Conservation (phyloP, 2,113 vertebrate genomes). For the Oncorhynchus keta region DNA sequence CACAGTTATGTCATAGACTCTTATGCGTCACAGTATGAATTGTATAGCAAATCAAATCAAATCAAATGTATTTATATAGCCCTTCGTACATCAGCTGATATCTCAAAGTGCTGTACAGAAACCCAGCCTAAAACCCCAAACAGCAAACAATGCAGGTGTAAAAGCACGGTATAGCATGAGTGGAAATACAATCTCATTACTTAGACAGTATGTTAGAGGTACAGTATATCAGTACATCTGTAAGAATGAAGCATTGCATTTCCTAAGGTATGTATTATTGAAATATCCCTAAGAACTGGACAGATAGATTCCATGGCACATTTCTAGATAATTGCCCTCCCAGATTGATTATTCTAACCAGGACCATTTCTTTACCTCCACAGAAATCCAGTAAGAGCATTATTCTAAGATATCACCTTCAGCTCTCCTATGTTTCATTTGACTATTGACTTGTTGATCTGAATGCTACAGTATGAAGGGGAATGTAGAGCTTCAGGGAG, state of each 20-base stretch:
- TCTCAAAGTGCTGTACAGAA: no score
- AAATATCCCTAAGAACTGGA: slow-evolving; percentile 24
- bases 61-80: no score
- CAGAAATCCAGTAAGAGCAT: slow-evolving; percentile 71
- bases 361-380: slow-evolving; percentile 70
- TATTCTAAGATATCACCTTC: slow-evolving; percentile 73
- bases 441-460: slow-evolving; percentile 75
- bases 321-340: slow-evolving; percentile 59
- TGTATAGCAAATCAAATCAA: no score
- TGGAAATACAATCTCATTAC: slow-evolving; percentile 24
- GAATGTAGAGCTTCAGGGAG: slow-evolving; percentile 23
- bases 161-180: no score
- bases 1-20: no score
- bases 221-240: slow-evolving; percentile 21
- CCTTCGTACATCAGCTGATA: no score
- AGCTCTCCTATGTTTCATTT: slow-evolving; percentile 59
- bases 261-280: slow-evolving; percentile 62
- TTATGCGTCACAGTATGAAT: no score
- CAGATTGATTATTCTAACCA: slow-evolving; percentile 69
- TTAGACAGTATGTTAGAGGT: neutral
- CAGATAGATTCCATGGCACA: slow-evolving; percentile 1
- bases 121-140: no score
- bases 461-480: slow-evolving; percentile 38
- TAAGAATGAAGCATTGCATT: slow-evolving; percentile 69
- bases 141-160: no score